Conservation (phyloP, 2,113 vertebrate genomes). For the Ptilonorhynchus violaceus region DNA sequence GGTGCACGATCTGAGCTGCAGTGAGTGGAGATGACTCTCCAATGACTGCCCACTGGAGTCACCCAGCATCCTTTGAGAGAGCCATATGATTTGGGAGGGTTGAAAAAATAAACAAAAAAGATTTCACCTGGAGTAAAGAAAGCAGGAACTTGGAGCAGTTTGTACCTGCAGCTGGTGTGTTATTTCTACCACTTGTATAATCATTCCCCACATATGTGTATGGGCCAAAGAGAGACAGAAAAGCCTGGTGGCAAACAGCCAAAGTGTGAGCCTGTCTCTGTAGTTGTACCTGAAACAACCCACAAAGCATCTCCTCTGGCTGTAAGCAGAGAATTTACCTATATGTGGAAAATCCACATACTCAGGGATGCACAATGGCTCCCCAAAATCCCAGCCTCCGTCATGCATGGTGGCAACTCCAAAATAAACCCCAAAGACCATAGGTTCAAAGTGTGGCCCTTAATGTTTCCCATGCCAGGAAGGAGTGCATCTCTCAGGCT, state of each 20-base stretch:
- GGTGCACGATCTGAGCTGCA: neutral
- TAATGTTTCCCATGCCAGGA: neutral
- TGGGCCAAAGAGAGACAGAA: neutral
- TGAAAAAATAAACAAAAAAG: neutral
- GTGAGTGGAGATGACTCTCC: neutral
- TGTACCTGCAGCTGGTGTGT: neutral
- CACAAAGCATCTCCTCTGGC: neutral
- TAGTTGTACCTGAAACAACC: neutral
- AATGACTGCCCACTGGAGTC: neutral
- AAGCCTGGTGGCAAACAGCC: neutral
- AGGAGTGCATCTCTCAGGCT: rapidly evolving
- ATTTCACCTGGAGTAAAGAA: neutral
- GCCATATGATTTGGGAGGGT: neutral
- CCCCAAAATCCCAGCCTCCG: neutral
- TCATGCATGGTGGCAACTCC: neutral
- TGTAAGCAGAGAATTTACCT: neutral
- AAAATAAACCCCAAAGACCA: neutral
- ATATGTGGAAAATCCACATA: neutral
- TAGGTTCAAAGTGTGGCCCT: neutral
- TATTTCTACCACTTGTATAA: neutral
- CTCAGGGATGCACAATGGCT: neutral
- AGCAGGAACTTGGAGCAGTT: neutral
- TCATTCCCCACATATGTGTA: neutral
- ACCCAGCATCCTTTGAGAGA: neutral
- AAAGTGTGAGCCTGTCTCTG: neutral